Evolutionary conservation across 1,140 invertebrate genomes (phyloP).

Genomic region (Trinorchestia longiramus): DNA sequence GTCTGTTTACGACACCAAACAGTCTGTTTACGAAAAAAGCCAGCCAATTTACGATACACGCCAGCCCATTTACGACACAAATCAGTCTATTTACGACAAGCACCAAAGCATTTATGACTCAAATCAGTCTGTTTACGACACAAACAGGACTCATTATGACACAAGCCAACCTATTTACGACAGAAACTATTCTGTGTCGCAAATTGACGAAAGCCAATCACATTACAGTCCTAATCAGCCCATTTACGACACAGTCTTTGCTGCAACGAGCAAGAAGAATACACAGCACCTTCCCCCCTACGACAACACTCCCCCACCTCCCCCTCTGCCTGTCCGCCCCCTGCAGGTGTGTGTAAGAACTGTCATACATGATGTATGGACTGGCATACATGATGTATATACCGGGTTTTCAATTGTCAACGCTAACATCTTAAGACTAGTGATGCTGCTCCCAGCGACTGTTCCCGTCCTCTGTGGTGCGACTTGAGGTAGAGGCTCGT

Average conservation of each 20-base stretch:
- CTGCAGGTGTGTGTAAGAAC: neutral
- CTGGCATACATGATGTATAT: too few species aligned
- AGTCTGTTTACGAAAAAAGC: neutral
- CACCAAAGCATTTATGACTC: neutral
- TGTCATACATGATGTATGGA: too few species aligned
- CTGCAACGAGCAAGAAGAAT: neutral
- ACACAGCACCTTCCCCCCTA: neutral
- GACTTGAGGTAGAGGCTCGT: too few species aligned
- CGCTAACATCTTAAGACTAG: too few species aligned
- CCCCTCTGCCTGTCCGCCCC: neutral
- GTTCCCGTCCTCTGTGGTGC: too few species aligned
- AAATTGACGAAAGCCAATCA: too few species aligned
- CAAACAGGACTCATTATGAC: neutral
- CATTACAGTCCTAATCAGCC: neutral
- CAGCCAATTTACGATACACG: neutral
- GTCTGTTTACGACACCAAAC: neutral
- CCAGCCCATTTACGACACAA: neutral
- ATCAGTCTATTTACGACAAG: neutral
- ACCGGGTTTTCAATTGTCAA: too few species aligned
- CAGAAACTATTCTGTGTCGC: neutral
- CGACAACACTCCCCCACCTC: neutral
- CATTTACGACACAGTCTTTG: neutral
- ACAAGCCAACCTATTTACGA: constrained; percentile 14
- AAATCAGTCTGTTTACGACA: neutral
- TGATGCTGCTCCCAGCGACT: too few species aligned